Evolutionary conservation across 1,140 invertebrate species (phyloP), one percentile per base, ranked within the genome.

Genomic region (Lutraria rhynchaena): DNA sequence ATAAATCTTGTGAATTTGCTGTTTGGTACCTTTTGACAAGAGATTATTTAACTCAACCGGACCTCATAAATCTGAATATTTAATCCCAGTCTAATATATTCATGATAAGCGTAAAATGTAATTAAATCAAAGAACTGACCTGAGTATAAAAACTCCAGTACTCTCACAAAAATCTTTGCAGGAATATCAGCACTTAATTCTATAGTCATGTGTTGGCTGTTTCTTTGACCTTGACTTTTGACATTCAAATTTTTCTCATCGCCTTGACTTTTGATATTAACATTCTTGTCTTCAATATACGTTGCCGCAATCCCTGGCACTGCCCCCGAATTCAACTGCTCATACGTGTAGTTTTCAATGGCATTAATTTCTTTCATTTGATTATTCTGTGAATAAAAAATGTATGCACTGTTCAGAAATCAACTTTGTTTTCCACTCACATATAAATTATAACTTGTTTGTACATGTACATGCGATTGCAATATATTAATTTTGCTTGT

Each of bases 91-190:
- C n/a, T n/a, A n/a, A n/a, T n/a, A n/a, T n/a, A n/a, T n/a, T n/a
- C n/a, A n/a, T n/a, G n/a, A n/a, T n/a, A n/a, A n/a, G n/a, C n/a
- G n/a, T 22, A 58, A 22, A 22, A 58, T 3, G 27, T 27, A 29
- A 15, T 29, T 9, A 29, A 63, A 31, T 31, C 31, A 29, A 13
- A 27, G 11, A n/a, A 35, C 53, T 55, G 73, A 90, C 90, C 90
- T 74, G 89, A 85, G 70, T 91, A 91, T 1, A 91, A 61, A 67
- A 90, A 91, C 67, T 91, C 87, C 22, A 91, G 74, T 3, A 90
- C 87, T 27, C 88, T 73, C 1, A 87, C 83, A 77, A 91, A 89
- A 29, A 83, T 87, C 19, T 83, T 74, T 0, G 89, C 85, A 37
- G 69, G 78, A 65, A 91, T 88, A 69, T 89, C 87, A 15, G 84